phyloP scores from a whole-genome alignment of 2,888 invertebrate genomes.

The Agrotis ipsilon region DNA sequence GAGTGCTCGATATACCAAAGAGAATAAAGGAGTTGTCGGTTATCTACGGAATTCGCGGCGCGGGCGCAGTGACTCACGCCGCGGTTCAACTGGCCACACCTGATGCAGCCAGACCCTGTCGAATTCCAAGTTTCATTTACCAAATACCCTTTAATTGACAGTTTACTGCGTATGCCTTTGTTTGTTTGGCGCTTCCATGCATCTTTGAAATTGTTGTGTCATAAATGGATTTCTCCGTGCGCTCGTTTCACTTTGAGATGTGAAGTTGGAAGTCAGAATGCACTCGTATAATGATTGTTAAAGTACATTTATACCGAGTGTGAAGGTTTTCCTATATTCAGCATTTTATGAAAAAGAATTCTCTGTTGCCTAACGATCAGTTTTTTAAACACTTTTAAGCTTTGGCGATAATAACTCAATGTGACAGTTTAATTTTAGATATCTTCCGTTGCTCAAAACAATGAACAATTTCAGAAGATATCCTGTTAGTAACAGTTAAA shows the following conservation, averaged over 20 bases:
- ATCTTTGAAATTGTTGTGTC: slow-evolving; percentile 38
- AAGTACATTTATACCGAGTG: background rate
- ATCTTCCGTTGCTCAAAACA: no score
- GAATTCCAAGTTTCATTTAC: slow-evolving; percentile 78
- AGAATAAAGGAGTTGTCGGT: slow-evolving; percentile 86
- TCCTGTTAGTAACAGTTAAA: no score
- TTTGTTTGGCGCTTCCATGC: slow-evolving; percentile 61
- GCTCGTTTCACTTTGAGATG: slow-evolving; percentile 14
- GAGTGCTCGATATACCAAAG: slow-evolving; percentile 78
- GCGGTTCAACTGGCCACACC: slow-evolving; percentile 83
- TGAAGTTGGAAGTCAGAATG: slow-evolving; percentile 9
- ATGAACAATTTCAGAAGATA: no score
- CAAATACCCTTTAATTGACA: slow-evolving; percentile 76
- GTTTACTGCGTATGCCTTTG: slow-evolving; percentile 63
- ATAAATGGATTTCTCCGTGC: slow-evolving; percentile 35
- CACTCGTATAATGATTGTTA: background rate
- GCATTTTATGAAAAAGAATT: background rate
- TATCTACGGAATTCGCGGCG: slow-evolving; percentile 88
- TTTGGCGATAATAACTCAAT: no score
- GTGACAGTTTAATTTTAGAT: no score
- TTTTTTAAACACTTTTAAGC: no score
- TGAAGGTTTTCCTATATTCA: background rate
- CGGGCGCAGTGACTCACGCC: slow-evolving; percentile 81
- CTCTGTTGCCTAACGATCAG: background rate
- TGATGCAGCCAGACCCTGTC: slow-evolving; percentile 84